A percentile compares a stretch with the other conserved stretches of the same genome.
phyloP scores from a whole-genome alignment of 2,888 invertebrate species.

The Yponomeuta evonymella region DNA sequence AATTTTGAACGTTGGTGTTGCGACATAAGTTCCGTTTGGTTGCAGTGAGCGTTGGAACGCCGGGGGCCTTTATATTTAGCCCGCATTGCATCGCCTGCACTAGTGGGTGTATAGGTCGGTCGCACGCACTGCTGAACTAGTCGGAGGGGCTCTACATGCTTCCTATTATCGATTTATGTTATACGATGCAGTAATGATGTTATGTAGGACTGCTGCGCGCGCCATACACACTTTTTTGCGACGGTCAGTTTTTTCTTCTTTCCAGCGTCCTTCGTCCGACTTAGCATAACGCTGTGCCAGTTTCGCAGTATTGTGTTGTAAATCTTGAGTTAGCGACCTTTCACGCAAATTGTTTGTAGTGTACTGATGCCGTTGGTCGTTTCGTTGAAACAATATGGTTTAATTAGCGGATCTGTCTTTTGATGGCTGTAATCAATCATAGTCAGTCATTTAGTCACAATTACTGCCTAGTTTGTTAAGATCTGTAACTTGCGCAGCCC shows the following conservation, averaged over 20 bases:
- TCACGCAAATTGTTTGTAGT: neutral
- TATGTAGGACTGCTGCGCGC: slow-evolving; percentile 50
- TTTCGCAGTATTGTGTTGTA: neutral
- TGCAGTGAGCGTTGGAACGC: slow-evolving; percentile 41
- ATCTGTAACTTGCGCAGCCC: too few relatives aligned
- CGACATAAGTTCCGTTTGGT: slow-evolving; percentile 63
- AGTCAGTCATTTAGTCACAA: neutral
- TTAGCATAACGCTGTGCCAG: slow-evolving; percentile 16
- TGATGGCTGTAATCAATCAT: neutral
- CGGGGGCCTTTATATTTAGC: slow-evolving; percentile 70
- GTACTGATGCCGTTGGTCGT: neutral
- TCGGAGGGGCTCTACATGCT: slow-evolving; percentile 74
- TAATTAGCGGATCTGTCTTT: neutral
- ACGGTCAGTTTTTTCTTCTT: slow-evolving; percentile 48
- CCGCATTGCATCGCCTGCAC: slow-evolving; percentile 64
- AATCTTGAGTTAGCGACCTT: neutral
- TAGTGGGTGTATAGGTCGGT: slow-evolving; percentile 73
- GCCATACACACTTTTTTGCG: slow-evolving; percentile 45
- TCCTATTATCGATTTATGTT: slow-evolving; percentile 73
- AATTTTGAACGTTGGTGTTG: slow-evolving; percentile 65
- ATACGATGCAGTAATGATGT: slow-evolving; percentile 20
- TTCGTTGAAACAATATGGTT: neutral
- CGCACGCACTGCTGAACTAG: slow-evolving; percentile 75
- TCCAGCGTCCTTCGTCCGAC: slow-evolving; percentile 32
- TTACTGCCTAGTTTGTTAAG: too few relatives aligned